Base-by-base conservation (phyloP, 2,888 invertebrate genomes). In the Zaprionus bogoriensis region DNA sequence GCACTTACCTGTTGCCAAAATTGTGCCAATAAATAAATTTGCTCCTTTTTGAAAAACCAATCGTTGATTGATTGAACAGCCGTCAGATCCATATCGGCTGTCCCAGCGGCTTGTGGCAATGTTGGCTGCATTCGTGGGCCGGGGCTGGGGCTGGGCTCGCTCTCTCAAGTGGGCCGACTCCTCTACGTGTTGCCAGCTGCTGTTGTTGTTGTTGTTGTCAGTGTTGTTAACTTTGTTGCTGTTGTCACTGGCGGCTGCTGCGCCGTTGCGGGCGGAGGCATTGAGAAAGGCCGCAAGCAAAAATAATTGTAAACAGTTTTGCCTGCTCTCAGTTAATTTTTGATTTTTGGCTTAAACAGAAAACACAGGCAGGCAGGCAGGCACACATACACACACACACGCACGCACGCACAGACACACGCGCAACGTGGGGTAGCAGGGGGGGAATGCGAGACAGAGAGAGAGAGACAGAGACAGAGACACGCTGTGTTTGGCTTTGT, bases 41-140 rank as follows among this genome's bases (percentile, higher is more conserved):
- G 94, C 93, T 97, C 97, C 93, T 97, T 97, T 94, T 97, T 97
- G 94, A 97, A 97, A 92, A 97, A 94, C 97, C 97, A 97, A 94
- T 97, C 97, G 82, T 82, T 82, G 97, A 97, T 96, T 91, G 96
- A 96, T 94, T 96, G 96, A 95, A 96, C 96, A 92, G 96, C 95
- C 94, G 96, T 96, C 93, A 96, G 94, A 94, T 97, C 96, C 94
- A 96, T 96, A 93, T 95, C 95, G 90, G 93, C 94, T 92, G 94
- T 94, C 94, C 94, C 94, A 87, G 91, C 90, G 90, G 92, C 92
- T 90, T 92, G 92, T 93, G 95, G 94, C 93, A 95, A 93, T 92
- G 95, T 94, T 91, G 95, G 94, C 94, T 95, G 95, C 95, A 95
- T 95, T 93, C 94, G 94, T 80, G 79, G 77, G 82, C 76, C 85